Conservation (phyloP, 1,140 invertebrate species). For the Eufriesea mexicana region DNA sequence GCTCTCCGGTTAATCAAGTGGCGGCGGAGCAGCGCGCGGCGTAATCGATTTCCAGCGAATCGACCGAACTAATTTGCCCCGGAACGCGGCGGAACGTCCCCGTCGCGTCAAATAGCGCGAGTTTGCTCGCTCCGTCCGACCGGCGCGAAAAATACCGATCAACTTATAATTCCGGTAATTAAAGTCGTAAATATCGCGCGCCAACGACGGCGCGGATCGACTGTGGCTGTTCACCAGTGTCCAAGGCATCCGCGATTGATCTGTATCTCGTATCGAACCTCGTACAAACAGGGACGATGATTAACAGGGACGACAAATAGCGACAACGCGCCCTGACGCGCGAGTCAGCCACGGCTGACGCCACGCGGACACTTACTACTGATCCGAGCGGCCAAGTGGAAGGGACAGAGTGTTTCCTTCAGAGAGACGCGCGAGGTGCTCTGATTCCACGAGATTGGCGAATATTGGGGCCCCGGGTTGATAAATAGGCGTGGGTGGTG, state of each 20-base stretch:
- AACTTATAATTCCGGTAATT: constrained; percentile 29
- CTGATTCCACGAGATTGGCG: too few species aligned
- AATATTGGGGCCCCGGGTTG: too few species aligned
- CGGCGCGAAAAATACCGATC: background rate
- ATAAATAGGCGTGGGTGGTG: background rate
- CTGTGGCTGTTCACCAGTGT: background rate
- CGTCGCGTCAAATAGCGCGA: background rate
- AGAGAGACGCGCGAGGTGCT: too few species aligned
- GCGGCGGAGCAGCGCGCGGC: background rate
- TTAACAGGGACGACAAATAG: constrained; percentile 35
- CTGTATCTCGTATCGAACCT: background rate
- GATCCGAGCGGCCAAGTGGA: background rate
- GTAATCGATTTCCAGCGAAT: constrained; percentile 20
- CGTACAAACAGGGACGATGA: constrained; percentile 32
- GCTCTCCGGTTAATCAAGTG: constrained; percentile 28
- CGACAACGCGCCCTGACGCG: constrained; percentile 15
- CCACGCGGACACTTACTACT: background rate
- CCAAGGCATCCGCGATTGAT: background rate
- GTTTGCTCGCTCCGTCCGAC: background rate
- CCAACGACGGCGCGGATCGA: background rate
- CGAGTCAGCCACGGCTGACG: background rate
- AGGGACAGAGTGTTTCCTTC: background rate
- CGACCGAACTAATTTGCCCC: constrained; percentile 11
- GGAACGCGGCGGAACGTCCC: background rate
- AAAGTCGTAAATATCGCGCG: constrained; percentile 30